Base-by-base conservation (phyloP, 2,113 vertebrate genomes). In the Mesembrinibis cayennensis region DNA sequence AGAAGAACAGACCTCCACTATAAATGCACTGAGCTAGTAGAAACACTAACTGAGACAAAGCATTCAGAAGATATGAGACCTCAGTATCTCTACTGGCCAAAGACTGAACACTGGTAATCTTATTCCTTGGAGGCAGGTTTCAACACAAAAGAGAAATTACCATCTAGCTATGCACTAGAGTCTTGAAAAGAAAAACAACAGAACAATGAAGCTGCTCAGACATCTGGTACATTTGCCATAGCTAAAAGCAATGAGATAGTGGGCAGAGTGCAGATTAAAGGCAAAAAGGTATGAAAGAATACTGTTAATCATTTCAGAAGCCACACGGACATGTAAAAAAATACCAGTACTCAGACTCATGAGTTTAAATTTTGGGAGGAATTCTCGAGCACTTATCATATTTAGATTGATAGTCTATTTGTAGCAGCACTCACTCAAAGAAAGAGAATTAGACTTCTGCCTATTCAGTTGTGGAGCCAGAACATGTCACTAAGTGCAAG, bases 401-500 rank as follows among this genome's bases (percentile, higher is more conserved):
- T 72, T 93, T 80, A 83, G 52, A 82, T 20, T 82, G 85, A 95
- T 77, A 89, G 85, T 82, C 62, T 65, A 70, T 93, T 96, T 87
- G 66, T 26, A 72, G 36, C 42, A 65, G 53, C 13, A 23, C 52
- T 89, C 13, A 23, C 52, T 89, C 50, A 49, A 85, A 91, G 74
- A 74, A 88, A 90, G 69, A 97, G 93, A 97, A 93, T 87, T 40
- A 95, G 70, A 91, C 61, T 91, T 77, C 67, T 93, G 65, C 70
- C 69, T 87, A 47, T 90, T 97, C 58, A 55, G n/a, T 82, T 91
- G 66, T 94, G 52, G 73, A 93, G 95, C 45, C 81, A 93, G 42
- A 91, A 94, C 58, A 78, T 77, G 95, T 96, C 95, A 96, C 91
- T 93, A 94, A 96, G 89, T 93, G 93, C 95, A 80, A 90, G 47